Conservation (phyloP, 2,113 vertebrate species). For the Polyodon spathula region DNA sequence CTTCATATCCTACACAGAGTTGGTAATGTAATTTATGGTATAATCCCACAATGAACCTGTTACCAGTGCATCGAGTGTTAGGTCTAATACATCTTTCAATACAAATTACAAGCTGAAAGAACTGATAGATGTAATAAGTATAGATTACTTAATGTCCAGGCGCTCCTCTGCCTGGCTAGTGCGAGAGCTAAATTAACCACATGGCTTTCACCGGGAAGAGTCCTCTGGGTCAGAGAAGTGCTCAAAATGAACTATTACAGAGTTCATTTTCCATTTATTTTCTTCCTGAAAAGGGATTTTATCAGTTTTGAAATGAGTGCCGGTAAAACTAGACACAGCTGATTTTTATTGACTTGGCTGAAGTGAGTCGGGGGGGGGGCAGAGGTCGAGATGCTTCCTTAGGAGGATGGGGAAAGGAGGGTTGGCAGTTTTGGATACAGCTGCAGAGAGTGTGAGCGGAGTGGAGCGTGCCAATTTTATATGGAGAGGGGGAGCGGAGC, state of each 20-base stretch:
- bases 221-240: constrained; percentile 27
- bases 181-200: constrained; percentile 32
- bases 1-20: constrained; percentile 40
- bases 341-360: constrained; percentile 2
- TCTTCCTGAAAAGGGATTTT: constrained; percentile 18
- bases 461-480: too few species aligned
- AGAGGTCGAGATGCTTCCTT: constrained; percentile 39
- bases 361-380: constrained; percentile 16
- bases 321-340: constrained; percentile 11
- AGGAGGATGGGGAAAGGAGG: constrained; percentile 35
- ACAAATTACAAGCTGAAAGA: constrained; percentile 62
- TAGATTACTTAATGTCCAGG: constrained; percentile 57
- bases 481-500: too few species aligned
- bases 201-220: constrained; percentile 17
- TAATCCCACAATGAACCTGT: constrained; percentile 46
- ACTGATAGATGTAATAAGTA: constrained; percentile 59
- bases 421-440: constrained; percentile 44
- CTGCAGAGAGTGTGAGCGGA: too few species aligned
- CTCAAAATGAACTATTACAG: constrained; percentile 45
- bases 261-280: constrained; percentile 28
- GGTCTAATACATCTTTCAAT: constrained; percentile 64
- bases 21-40: constrained; percentile 56
- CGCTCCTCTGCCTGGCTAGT: constrained; percentile 49
- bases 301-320: constrained; percentile 22
- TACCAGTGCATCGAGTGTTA: constrained; percentile 50